A percentile compares a stretch with the other conserved stretches of the same genome.
phyloP scores from a whole-genome alignment of 2,797 vertebrate genomes.

The Harpagifer antarcticus region DNA sequence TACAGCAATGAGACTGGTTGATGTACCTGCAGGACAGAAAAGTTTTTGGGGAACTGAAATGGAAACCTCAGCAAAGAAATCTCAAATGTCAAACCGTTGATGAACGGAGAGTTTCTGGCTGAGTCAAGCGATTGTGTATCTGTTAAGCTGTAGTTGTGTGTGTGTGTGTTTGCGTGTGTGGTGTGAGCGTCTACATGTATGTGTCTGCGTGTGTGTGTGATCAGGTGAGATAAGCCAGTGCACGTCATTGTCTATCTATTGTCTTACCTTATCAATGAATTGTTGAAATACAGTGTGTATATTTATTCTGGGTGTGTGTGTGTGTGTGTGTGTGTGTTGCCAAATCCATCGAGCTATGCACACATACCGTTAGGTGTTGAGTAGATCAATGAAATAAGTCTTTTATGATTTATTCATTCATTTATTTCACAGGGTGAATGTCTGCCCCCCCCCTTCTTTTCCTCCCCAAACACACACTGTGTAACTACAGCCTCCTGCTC shows the following conservation, averaged over 20 bases:
- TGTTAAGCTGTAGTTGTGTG: slow-evolving; percentile 41
- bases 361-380: slow-evolving; percentile 48
- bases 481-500: slow-evolving; percentile 57
- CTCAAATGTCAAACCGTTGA: slow-evolving; percentile 28
- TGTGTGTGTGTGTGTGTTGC: slow-evolving; percentile 25
- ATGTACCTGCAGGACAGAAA: neutral
- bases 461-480: slow-evolving; percentile 19
- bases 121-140: slow-evolving; percentile 24
- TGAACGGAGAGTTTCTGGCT: slow-evolving; percentile 29
- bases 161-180: slow-evolving; percentile 8
- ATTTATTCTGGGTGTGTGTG: slow-evolving; percentile 55
- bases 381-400: slow-evolving; percentile 42
- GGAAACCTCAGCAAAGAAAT: slow-evolving; percentile 19
- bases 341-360: slow-evolving; percentile 69
- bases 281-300: slow-evolving; percentile 63
- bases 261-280: slow-evolving; percentile 52
- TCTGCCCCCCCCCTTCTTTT: neutral
- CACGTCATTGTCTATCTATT: slow-evolving; percentile 55
- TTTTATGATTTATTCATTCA: slow-evolving; percentile 32
- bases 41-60: neutral
- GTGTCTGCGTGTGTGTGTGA: neutral
- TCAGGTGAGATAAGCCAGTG: slow-evolving; percentile 40
- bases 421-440: slow-evolving; percentile 52
- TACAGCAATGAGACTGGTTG: neutral
- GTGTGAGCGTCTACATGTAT: neutral